phyloP scores from a whole-genome alignment of 2,113 vertebrate species.

The human (Homo sapiens) region DNA sequence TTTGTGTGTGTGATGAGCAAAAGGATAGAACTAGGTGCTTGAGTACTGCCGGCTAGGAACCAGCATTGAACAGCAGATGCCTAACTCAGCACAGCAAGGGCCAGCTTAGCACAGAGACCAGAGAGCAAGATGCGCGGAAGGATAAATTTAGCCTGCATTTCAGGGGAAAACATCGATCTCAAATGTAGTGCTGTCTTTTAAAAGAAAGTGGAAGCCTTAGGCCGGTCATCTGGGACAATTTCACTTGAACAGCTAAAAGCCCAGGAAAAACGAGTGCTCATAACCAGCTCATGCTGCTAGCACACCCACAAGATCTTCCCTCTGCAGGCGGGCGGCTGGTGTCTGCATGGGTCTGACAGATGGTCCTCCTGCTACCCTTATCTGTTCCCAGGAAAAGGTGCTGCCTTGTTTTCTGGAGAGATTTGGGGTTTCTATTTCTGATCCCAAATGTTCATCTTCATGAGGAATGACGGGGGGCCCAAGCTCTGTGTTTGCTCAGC shows the following conservation, averaged over 20 bases:
- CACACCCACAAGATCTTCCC: not conserved
- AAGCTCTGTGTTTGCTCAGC: not conserved
- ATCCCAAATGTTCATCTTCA: not conserved
- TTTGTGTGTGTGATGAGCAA: fast-evolving
- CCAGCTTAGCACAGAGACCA: not conserved
- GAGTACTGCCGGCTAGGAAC: not conserved
- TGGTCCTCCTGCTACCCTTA: fast-evolving
- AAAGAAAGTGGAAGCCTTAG: slow-evolving; percentile 57
- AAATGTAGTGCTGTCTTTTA: slow-evolving; percentile 56
- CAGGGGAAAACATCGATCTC: slow-evolving; percentile 68
- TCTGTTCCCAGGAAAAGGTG: not conserved
- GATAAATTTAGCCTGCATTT: slow-evolving; percentile 65
- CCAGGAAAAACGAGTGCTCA: not conserved
- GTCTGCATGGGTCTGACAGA: fast-evolving
- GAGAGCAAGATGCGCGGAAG: slow-evolving; percentile 27
- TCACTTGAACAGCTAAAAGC: slow-evolving; percentile 58
- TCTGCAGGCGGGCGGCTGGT: not conserved
- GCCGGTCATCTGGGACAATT: slow-evolving; percentile 62
- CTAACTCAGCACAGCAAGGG: slow-evolving; percentile 40
- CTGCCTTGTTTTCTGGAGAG: not conserved
- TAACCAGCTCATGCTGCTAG: not conserved
- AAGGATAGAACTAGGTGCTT: not conserved
- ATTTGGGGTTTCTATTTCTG: not conserved
- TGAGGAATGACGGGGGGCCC: not conserved
- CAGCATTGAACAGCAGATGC: not conserved